Evolutionary conservation across 1,140 invertebrate species (phyloP), one percentile per base, ranked within the genome.

Genomic region (Heliconius hewitsoni): DNA sequence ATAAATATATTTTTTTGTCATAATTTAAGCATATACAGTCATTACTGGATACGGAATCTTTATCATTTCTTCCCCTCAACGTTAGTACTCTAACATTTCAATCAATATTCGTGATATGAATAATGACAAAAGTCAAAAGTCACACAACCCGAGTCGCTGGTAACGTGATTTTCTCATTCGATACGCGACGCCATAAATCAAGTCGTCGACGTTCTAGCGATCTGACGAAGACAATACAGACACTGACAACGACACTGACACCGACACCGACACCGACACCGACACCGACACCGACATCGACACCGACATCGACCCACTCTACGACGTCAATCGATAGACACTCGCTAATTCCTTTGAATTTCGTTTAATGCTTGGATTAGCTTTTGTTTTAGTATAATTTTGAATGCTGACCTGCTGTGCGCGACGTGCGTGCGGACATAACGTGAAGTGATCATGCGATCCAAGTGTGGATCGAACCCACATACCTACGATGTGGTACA

Each of bases 181-280:
- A 66, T 66, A 66, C 60, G 60, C 60, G 60, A 4, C 60, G 60
- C 60, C 60, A 66, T 66, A 66, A 66, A 66, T 66, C 60, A 66
- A 66, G 30, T 66, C 27, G 60, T 30, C 60, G 60, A 66, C 60
- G 60, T 66, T 66, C 23, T 30, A 66, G 27, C 60, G 60, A 66
- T 30, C 60, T 30, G 27, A 66, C 23, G 60, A 66, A 66, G 60
- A 66, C 60, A 30, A 66, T 27, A 66, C 60, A 3, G 50, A 52
- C 42, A 19, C 19, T 3, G 57, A 60, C 55, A 60, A n/a, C 13
- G 42, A 46, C 42, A 66, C 57, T 3, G 23, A 66, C 23, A 66
- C 2, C 27, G 60, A 66, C 60, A 46, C 42, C 11, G 42, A 42
- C 42, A 42, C 42, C 55, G n/a, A 60, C 57, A 66, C 57, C n/a